These are phyloP conservation scores for Malthinus seriepunctatus DNA, from an alignment of 2,888 invertebrate genomes.

Conservation along the genomic window DNA sequence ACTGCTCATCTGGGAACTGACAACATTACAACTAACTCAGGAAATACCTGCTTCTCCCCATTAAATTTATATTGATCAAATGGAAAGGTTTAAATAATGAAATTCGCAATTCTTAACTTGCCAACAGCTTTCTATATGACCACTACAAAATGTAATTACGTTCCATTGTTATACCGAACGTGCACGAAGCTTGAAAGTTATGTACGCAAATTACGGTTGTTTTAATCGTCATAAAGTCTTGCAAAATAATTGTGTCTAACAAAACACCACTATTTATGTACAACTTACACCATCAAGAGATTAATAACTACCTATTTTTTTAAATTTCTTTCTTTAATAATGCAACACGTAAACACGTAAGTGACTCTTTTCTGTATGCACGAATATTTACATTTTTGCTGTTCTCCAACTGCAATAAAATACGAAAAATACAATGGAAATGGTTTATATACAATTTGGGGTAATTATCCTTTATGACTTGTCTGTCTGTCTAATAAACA, in stretches of 20 bases:
- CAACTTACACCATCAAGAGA: too few species aligned
- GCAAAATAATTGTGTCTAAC: constrained; percentile 18
- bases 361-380: too few species aligned
- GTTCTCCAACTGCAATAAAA: too few species aligned
- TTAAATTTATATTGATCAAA: constrained; percentile 16
- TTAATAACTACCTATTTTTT: too few species aligned
- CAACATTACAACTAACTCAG: constrained; percentile 4
- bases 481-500: too few species aligned
- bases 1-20: constrained; percentile 10
- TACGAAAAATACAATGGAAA: too few species aligned
- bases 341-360: too few species aligned
- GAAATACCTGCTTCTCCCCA: constrained; percentile 3
- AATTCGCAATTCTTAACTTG: not conserved
- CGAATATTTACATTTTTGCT: too few species aligned
- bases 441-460: too few species aligned
- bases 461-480: too few species aligned
- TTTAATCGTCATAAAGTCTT: constrained; percentile 15
- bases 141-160: not conserved
- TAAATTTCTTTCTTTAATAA: too few species aligned
- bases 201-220: constrained; percentile 13
- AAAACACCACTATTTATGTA: not conserved
- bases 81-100: too few species aligned
- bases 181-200: constrained; percentile 1
- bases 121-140: not conserved
- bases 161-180: constrained; percentile 1